Evolutionary conservation across 2,888 invertebrate species (phyloP).

Genomic region (Elegia similella): DNA sequence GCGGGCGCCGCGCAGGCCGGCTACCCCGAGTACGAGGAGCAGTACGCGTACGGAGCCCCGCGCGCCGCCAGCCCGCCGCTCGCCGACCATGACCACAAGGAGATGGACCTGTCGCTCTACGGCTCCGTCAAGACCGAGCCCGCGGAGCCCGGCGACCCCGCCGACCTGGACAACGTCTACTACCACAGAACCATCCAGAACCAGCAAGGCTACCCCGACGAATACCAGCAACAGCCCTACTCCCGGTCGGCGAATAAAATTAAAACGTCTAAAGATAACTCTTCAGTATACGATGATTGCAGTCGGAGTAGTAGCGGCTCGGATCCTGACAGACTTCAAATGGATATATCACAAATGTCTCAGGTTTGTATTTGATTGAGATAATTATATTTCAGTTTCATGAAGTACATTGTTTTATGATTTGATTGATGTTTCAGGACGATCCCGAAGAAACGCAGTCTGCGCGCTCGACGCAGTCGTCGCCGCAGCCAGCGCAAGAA

Average conservation of each 20-base stretch:
- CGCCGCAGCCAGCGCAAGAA: slow-evolving; percentile 65
- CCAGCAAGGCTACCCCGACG: slow-evolving; percentile 56
- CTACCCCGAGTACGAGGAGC: slow-evolving; percentile 66
- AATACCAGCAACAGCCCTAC: slow-evolving; percentile 65
- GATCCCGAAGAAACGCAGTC: slow-evolving; percentile 77
- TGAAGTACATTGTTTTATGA: slow-evolving; percentile 14
- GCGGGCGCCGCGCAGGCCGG: slow-evolving; percentile 38
- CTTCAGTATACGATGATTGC: slow-evolving; percentile 79
- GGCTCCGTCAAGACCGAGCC: slow-evolving; percentile 65
- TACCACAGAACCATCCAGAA: slow-evolving; percentile 50
- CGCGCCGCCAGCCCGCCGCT: slow-evolving; percentile 57
- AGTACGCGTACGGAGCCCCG: slow-evolving; percentile 56
- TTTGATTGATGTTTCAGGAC: slow-evolving; percentile 49
- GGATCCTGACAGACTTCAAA: slow-evolving; percentile 88
- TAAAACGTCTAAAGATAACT: slow-evolving; percentile 65
- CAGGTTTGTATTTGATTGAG: slow-evolving; percentile 48
- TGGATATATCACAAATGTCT: slow-evolving; percentile 83
- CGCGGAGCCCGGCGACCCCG: slow-evolving; percentile 45
- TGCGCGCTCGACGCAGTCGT: slow-evolving; percentile 70
- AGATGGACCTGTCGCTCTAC: slow-evolving; percentile 76
- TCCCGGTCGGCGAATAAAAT: slow-evolving; percentile 49
- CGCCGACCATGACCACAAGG: slow-evolving; percentile 69
- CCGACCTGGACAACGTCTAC: slow-evolving; percentile 47
- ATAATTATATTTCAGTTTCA: neutral
- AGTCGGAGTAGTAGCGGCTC: slow-evolving; percentile 87